Percentiles rank a stretch among this genome's conserved stretches.
phyloP scores from a whole-genome alignment of 2,113 vertebrate genomes.

The Psophia crepitans region DNA sequence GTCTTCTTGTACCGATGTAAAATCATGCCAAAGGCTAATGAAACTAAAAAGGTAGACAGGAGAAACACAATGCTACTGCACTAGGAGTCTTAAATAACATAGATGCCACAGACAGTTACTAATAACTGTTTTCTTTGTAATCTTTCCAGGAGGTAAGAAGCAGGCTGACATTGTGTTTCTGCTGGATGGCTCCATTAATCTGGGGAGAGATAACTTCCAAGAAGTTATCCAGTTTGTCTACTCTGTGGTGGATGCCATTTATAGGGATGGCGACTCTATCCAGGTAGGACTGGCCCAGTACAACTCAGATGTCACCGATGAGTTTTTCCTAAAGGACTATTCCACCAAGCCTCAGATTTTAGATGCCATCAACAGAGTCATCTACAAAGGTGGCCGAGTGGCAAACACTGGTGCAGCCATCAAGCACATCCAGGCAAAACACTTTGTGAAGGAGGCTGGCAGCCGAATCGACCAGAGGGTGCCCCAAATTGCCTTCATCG shows the following conservation, averaged over 20 bases:
- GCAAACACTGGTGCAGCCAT: slow-evolving; percentile 86
- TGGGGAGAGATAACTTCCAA: slow-evolving; percentile 83
- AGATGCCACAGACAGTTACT: neutral
- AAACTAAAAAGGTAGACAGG: neutral
- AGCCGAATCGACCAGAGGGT: slow-evolving; percentile 85
- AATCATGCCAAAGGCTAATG: neutral
- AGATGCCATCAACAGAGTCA: slow-evolving; percentile 74
- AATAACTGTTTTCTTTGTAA: neutral
- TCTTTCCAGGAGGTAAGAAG: slow-evolving; percentile 73
- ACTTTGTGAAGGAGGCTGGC: slow-evolving; percentile 87
- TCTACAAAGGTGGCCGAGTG: slow-evolving; percentile 86
- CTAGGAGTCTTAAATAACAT: neutral
- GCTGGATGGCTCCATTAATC: slow-evolving; percentile 93
- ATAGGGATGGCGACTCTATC: slow-evolving; percentile 80
- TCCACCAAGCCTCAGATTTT: slow-evolving; percentile 81
- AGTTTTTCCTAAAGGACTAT: slow-evolving; percentile 87
- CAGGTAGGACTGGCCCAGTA: slow-evolving; percentile 89
- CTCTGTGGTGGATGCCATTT: slow-evolving; percentile 86
- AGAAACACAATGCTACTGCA: neutral
- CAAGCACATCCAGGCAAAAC: slow-evolving; percentile 79
- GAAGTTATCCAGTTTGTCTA: slow-evolving; percentile 82
- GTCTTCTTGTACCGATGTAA: neutral
- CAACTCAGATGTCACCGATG: slow-evolving; percentile 86
- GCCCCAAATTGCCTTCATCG: slow-evolving; percentile 88
- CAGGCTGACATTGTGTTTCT: slow-evolving; percentile 94